phyloP scores from a whole-genome alignment of 2,113 vertebrate genomes.

The Erythrocebus patas region DNA sequence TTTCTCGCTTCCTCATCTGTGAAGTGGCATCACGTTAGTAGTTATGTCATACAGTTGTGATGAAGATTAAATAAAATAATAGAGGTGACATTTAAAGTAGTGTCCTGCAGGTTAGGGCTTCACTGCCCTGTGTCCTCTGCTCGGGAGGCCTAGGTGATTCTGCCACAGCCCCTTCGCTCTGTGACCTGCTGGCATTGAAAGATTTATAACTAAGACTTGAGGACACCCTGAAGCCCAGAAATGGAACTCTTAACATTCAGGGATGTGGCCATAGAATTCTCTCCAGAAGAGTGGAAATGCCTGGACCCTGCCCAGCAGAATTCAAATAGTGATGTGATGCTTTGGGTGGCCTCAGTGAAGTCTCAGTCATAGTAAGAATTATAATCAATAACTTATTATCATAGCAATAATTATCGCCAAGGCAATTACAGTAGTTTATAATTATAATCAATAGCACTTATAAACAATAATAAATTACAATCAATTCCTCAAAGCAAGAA shows the following conservation, averaged over 20 bases:
- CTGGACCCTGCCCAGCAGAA: too few relatives aligned
- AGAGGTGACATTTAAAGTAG: not conserved
- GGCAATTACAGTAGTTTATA: too few relatives aligned
- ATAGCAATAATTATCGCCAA: too few relatives aligned
- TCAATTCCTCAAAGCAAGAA: too few relatives aligned
- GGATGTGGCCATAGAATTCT: too few relatives aligned
- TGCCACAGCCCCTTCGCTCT: not conserved
- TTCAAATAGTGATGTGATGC: too few relatives aligned
- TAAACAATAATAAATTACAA: too few relatives aligned
- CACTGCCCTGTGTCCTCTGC: not conserved
- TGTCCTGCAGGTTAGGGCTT: not conserved
- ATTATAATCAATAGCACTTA: not conserved
- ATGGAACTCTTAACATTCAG: not conserved
- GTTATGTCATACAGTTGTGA: not conserved
- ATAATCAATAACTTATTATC: not conserved
- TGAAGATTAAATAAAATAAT: not conserved
- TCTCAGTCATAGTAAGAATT: not conserved
- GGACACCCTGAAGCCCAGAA: not conserved
- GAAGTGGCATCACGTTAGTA: not conserved
- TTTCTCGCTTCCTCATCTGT: not conserved
- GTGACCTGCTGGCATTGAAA: not conserved
- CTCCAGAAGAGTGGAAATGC: too few relatives aligned
- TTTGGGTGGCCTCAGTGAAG: fast-evolving
- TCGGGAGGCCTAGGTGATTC: not conserved
- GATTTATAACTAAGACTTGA: too few relatives aligned